A percentile compares a stretch with the other conserved stretches of the same genome.
phyloP scores from a whole-genome alignment of 53 echinoderm and acorn worm genomes.

The Apostichopus leukothele region DNA sequence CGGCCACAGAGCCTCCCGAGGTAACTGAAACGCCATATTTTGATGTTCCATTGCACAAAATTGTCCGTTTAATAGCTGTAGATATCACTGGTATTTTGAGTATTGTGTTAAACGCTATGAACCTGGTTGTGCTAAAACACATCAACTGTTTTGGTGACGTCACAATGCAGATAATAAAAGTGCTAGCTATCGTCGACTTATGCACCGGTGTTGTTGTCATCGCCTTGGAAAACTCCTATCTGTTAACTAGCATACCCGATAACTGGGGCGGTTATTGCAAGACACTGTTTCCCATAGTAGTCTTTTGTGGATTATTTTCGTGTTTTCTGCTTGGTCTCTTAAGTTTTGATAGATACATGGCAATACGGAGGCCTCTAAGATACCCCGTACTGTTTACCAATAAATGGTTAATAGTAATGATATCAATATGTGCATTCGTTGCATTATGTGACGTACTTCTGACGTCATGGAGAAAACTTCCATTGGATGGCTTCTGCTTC shows the following conservation, averaged over 20 bases:
- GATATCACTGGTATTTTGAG: slow-evolving; percentile 32
- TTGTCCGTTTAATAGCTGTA: slow-evolving; percentile 17
- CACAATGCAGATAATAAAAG: slow-evolving; percentile 2
- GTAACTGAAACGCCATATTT: slow-evolving; percentile 8
- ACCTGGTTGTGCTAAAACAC: slow-evolving; percentile 32
- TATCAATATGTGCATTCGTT: slow-evolving; percentile 13
- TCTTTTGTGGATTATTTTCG: slow-evolving; percentile 39
- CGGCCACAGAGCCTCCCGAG: not conserved
- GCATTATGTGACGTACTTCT: slow-evolving; percentile 33
- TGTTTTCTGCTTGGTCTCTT: slow-evolving; percentile 40
- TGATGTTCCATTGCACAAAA: slow-evolving; percentile 7
- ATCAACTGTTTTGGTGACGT: slow-evolving; percentile 48
- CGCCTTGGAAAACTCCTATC: slow-evolving; percentile 34
- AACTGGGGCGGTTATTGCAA: slow-evolving; percentile 30
- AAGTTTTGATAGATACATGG: slow-evolving; percentile 48
- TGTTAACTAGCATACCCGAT: slow-evolving; percentile 32
- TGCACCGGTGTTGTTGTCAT: slow-evolving; percentile 45
- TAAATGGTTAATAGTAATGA: not conserved
- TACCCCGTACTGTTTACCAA: slow-evolving; percentile 40
- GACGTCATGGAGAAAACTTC: slow-evolving; percentile 33
- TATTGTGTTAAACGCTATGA: slow-evolving; percentile 36
- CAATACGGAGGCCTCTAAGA: slow-evolving; percentile 35
- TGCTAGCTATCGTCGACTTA: slow-evolving; percentile 42
- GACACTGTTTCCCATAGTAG: slow-evolving; percentile 38
- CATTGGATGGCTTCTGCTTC: slow-evolving; percentile 36